Evolutionary conservation across 2,113 vertebrate species (phyloP).

Genomic region (Amblyopsis rosae): DNA sequence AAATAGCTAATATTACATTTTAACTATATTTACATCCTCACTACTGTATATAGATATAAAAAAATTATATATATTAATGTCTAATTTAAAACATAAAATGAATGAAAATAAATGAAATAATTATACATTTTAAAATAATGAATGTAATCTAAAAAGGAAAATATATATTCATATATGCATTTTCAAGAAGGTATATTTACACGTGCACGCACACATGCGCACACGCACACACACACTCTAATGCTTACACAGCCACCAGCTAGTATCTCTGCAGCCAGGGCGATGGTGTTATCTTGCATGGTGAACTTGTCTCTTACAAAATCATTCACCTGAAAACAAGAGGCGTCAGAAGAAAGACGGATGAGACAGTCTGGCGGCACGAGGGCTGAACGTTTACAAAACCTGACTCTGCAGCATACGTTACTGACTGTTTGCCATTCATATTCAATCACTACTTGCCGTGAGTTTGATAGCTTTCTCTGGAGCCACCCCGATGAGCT

Average conservation of each 20-base stretch:
- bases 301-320: slow-evolving; percentile 97
- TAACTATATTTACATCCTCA: too few relatives aligned
- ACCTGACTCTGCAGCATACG: slow-evolving; percentile 54
- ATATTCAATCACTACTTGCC: slow-evolving; percentile 79
- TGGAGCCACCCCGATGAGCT: slow-evolving; percentile 94
- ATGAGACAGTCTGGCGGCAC: slow-evolving; percentile 52
- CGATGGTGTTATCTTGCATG: slow-evolving; percentile 83
- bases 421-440: slow-evolving; percentile 49
- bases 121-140: too few relatives aligned
- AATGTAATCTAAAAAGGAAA: too few relatives aligned
- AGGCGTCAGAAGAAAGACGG: slow-evolving; percentile 27
- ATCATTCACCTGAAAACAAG: slow-evolving; percentile 87
- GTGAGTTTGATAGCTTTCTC: slow-evolving; percentile 98
- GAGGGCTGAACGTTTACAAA: slow-evolving; percentile 50
- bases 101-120: too few relatives aligned
- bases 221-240: slow-evolving; percentile 12
- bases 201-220: slow-evolving; percentile 16
- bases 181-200: neutral
- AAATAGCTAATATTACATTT: too few relatives aligned
- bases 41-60: too few relatives aligned
- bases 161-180: too few relatives aligned
- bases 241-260: slow-evolving; percentile 92
- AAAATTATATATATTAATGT: too few relatives aligned
- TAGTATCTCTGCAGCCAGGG: slow-evolving; percentile 84
- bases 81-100: too few relatives aligned